Evolutionary conservation across 2,797 vertebrate genomes (phyloP), one percentile per base, ranked within the genome.

Genomic region (Sebastolobus alascanus): DNA sequence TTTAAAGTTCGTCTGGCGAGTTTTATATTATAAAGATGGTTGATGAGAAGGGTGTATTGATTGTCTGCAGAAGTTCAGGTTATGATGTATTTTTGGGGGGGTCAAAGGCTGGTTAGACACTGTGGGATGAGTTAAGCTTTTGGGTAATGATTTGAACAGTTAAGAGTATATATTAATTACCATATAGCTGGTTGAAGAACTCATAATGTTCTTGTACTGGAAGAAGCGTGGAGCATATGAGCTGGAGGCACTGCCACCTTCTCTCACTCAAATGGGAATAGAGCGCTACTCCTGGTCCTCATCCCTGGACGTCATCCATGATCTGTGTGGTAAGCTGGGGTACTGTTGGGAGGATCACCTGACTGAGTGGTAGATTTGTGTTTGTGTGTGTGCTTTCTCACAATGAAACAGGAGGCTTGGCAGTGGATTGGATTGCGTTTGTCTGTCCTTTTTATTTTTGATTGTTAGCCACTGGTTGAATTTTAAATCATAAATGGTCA

Each of bases 231-330:
- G 98, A 0, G 92, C 96, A 2, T 99, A 99, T 0, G 97, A 98
- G 86, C 94, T 99, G 90, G 97, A 98, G 93, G 89, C 96, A 7
- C 85, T 96, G 85, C 96, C 97, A 0, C 8, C 95, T 0, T 91
- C 93, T 16, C 86, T 97, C 86, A 79, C 82, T 0, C 93, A 93
- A 37, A 77, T 86, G 90, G 93, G 90, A 67, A 79, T 90, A 56
- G 98, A 98, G 68, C 95, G 97, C 2, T 99, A 97, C 94, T 97
- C 96, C 55, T 99, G 97, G 97, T 97, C 95, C 16, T 97, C 97
- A 20, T 94, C 95, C 65, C 88, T 97, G 95, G 97, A 98, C 75
- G 92, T 96, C 93, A 93, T 94, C 56, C 93, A 96, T 69, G 96
- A 97, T 89, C 94, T 96, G 0, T 92, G 89, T 72, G 98, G 98